Conservation (phyloP, 2,113 vertebrate genomes). For the Nipponia nippon region DNA sequence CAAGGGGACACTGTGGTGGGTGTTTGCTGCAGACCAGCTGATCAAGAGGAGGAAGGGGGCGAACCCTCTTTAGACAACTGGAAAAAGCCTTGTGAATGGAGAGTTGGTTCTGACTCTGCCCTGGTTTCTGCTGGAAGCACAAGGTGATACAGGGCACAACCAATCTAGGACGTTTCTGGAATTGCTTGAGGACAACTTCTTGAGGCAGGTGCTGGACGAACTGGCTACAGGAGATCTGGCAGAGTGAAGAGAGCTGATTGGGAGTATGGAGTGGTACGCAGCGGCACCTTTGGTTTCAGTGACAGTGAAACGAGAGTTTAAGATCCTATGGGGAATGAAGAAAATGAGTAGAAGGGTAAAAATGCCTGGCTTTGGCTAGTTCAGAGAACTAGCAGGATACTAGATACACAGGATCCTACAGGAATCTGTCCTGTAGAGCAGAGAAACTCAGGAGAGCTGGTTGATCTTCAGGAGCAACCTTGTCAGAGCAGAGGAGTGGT, state of each 20-base stretch:
- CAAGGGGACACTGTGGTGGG: not conserved
- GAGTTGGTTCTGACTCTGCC: not conserved
- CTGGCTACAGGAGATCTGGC: not conserved
- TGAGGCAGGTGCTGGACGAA: not conserved
- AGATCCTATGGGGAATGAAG: not conserved
- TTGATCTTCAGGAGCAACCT: not conserved
- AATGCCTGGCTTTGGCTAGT: not conserved
- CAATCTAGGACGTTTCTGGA: not conserved
- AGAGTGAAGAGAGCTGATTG: not conserved
- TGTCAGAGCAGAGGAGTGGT: not conserved
- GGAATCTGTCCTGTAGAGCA: not conserved
- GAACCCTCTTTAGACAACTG: not conserved
- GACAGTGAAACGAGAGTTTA: not conserved
- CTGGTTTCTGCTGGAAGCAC: not conserved
- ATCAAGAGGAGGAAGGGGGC: not conserved
- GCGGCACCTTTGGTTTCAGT: not conserved
- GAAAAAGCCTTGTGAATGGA: not conserved
- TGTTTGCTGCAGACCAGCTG: not conserved
- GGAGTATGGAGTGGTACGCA: not conserved
- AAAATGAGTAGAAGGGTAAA: not conserved
- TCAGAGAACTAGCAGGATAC: no score
- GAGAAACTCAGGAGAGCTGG: not conserved
- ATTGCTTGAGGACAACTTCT: not conserved
- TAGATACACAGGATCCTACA: accelerated
- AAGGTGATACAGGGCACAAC: not conserved